Base-by-base conservation (phyloP, 2,888 invertebrate genomes). In the Drosophila pegasa region DNA sequence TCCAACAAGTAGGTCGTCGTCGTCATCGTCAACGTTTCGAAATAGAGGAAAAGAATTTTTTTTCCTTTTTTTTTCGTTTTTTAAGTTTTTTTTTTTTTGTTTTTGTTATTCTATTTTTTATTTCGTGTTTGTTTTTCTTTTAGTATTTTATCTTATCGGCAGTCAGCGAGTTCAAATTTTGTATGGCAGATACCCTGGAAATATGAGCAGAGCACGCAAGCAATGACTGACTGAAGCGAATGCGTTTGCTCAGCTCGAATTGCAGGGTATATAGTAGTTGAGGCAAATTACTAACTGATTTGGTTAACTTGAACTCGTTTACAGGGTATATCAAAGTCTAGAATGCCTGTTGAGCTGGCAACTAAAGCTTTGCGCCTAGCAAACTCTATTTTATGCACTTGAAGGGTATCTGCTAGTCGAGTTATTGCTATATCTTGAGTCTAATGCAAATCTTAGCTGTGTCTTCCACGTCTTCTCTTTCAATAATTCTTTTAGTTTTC, bases 1-100 rank as follows among this genome's bases (percentile, higher is more conserved):
- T 63, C 54, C 80, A 87, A 79, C 79, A 84, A 87, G 87, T 83
- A 86, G 84, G 83, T 86, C 81, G 88, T 71, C 87, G 67, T 60
- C 65, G 78, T 66, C 70, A 66, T 59, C 72, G 66, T 58, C 75
- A 69, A 68, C 68, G 57, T 88, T 86, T 83, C 75, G 81, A 88
- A 79, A 82, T 80, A 83, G 56, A 55, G 55, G 43, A 16, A 60
- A 59, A 57, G 18, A 56, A 68, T 35, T 64, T 33, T 48, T 61
- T 55, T 40, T 54, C 50, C 22, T 56, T 60, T 71, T 57, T 22
- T 55, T 59, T 38, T 56, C 59, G 47, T 41, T 20, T 60, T 70
- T 48, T 66, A 52, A 38, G 51, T 55, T 66, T 48, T 59, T 22
- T 47, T 56, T 60, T 71, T 38, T 33, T 18, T 56, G 38, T 37